phyloP scores from a whole-genome alignment of 2,888 invertebrate species.

The Leuctra nigra region DNA sequence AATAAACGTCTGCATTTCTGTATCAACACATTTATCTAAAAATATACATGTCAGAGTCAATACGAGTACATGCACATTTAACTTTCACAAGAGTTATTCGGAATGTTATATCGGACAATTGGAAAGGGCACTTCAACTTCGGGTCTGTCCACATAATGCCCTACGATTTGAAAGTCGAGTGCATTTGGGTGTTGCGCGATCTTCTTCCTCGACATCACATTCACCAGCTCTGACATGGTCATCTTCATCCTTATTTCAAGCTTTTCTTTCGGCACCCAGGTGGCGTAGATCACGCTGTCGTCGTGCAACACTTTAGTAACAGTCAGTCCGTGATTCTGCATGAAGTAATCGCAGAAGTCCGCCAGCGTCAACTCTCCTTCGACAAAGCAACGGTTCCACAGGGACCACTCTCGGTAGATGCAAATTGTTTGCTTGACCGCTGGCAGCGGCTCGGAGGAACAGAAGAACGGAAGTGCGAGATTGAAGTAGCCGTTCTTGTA shows the following conservation, averaged over 20 bases:
- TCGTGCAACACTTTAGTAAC: slow-evolving; percentile 99
- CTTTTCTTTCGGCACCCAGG: slow-evolving; percentile 92
- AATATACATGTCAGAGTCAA: no score
- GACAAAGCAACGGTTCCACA: slow-evolving; percentile 97
- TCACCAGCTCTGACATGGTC: slow-evolving; percentile 79
- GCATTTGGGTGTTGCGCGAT: slow-evolving; percentile 88
- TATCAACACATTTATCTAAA: no score
- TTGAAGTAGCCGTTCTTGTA: slow-evolving; percentile 99
- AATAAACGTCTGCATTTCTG: no score
- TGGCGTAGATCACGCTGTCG: slow-evolving; percentile 97
- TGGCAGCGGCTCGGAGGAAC: slow-evolving; percentile 89
- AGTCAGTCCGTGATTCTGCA: slow-evolving; percentile 79
- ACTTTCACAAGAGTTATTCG: no score
- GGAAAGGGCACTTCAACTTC: slow-evolving; percentile 99
- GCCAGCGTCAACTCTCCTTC: slow-evolving; percentile 76
- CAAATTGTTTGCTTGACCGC: slow-evolving; percentile 76
- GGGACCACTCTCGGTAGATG: slow-evolving; percentile 88
- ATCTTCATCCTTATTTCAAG: slow-evolving; percentile 78
- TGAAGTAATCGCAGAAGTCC: slow-evolving; percentile 91
- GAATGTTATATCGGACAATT: no score
- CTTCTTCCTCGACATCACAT: slow-evolving; percentile 87
- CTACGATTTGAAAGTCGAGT: slow-evolving; percentile 94
- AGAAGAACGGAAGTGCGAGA: slow-evolving; percentile 92
- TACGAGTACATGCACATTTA: no score
- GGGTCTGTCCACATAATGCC: slow-evolving; percentile 86